A percentile compares a stretch with the other conserved stretches of the same genome.
Evolutionary conservation across 2,888 invertebrate genomes (phyloP).

Genomic region (Troilus luridus): DNA sequence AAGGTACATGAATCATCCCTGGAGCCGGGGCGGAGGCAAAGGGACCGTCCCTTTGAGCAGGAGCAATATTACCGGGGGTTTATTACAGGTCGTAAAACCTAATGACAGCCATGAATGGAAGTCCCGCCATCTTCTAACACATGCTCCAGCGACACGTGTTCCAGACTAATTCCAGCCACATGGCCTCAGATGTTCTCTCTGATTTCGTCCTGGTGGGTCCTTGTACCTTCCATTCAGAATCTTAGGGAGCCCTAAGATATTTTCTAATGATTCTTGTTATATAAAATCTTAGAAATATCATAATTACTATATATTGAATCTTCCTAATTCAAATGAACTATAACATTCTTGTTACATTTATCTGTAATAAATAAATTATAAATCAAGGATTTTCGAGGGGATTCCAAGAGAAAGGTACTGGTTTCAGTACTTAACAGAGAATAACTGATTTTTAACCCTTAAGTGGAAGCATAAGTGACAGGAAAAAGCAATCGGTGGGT

Average conservation of each 20-base stretch:
- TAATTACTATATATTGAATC: no score
- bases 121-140: background rate
- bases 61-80: slow-evolving; percentile 8
- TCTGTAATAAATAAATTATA: no score
- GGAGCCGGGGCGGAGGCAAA: background rate
- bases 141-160: background rate
- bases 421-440: no score
- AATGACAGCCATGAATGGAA: slow-evolving; percentile 51
- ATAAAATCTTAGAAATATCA: no score
- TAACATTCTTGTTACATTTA: no score
- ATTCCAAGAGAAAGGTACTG: no score
- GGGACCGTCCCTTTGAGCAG: background rate
- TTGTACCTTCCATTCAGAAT: background rate
- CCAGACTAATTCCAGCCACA: slow-evolving; percentile 14
- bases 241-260: background rate
- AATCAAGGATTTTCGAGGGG: no score
- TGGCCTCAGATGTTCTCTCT: slow-evolving; percentile 46
- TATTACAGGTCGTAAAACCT: slow-evolving; percentile 48
- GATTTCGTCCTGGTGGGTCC: background rate
- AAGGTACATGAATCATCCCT: background rate
- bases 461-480: no score
- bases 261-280: no score
- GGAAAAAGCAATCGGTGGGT: no score
- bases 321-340: no score
- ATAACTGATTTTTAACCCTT: no score